Percentiles rank a stretch among this genome's conserved stretches.
phyloP scores from a whole-genome alignment of 2,888 invertebrate genomes.

The Taenaris catops region DNA sequence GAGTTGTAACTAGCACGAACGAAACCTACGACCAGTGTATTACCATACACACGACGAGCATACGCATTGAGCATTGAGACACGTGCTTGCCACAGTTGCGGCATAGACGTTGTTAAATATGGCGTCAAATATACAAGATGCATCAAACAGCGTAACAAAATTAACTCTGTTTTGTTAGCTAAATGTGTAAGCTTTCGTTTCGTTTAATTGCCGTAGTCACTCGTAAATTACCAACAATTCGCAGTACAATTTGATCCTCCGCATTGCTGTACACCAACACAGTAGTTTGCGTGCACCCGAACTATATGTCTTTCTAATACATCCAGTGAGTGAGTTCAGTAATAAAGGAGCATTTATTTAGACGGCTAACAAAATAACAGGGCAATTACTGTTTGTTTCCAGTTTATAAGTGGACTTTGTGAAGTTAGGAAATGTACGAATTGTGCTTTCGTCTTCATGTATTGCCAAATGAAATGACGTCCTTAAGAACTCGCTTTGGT shows the following conservation, averaged over 20 bases:
- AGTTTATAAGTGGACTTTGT: slow-evolving; percentile 10
- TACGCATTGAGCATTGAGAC: too few relatives aligned
- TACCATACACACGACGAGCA: too few relatives aligned
- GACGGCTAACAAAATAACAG: slow-evolving; percentile 14
- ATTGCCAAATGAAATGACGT: too few relatives aligned
- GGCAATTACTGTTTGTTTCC: slow-evolving; percentile 13
- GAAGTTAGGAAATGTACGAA: slow-evolving; percentile 1
- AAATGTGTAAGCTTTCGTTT: slow-evolving; percentile 9
- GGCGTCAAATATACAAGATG: too few relatives aligned
- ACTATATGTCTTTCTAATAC: slow-evolving; percentile 21
- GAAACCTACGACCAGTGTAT: too few relatives aligned
- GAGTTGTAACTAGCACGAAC: too few relatives aligned
- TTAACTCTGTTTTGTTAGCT: neutral
- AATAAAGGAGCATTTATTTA: slow-evolving; percentile 17
- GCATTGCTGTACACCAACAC: slow-evolving; percentile 19
- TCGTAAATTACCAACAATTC: slow-evolving; percentile 20
- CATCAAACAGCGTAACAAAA: too few relatives aligned
- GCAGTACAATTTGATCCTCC: slow-evolving; percentile 19
- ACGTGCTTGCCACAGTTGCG: too few relatives aligned
- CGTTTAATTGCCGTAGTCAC: slow-evolving; percentile 11
- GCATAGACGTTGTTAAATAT: too few relatives aligned
- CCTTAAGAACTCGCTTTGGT: too few relatives aligned
- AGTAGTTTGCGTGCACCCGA: slow-evolving; percentile 19
- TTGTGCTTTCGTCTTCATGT: too few relatives aligned
- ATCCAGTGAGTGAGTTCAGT: slow-evolving; percentile 15